A percentile compares a stretch with the other conserved stretches of the same genome.
Conservation (phyloP, 1,140 invertebrate genomes). For the Drosophila insularis region DNA sequence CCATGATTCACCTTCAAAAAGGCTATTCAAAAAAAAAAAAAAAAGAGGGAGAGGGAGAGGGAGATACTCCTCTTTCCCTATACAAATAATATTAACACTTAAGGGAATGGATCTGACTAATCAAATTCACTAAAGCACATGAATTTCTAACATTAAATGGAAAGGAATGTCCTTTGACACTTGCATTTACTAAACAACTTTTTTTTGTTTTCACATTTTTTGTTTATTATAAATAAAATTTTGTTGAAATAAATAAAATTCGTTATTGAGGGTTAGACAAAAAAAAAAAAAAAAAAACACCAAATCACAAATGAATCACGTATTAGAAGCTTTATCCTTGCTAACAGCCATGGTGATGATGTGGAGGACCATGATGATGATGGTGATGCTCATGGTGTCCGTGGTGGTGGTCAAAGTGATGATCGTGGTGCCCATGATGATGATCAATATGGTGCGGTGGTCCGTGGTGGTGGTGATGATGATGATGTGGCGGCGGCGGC, state of each 20-base stretch:
- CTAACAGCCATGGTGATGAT: slow-evolving; percentile 56
- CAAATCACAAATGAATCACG: neutral
- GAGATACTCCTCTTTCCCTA: too few species aligned
- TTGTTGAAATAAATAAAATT: slow-evolving; percentile 12
- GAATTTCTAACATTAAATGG: too few species aligned
- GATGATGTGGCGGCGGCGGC: slow-evolving; percentile 22
- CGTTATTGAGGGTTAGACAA: neutral
- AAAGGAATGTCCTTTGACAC: neutral
- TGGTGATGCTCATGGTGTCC: slow-evolving; percentile 45
- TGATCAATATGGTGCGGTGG: slow-evolving; percentile 31
- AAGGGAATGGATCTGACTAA: too few species aligned
- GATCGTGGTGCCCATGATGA: slow-evolving; percentile 33
- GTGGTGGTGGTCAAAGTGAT: slow-evolving; percentile 45
- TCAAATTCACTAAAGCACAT: too few species aligned
- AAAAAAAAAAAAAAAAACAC: slow-evolving; percentile 7
- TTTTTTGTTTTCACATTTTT: neutral
- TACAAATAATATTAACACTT: too few species aligned
- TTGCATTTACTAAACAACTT: neutral
- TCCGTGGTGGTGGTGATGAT: slow-evolving; percentile 51
- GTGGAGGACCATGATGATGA: slow-evolving; percentile 44
- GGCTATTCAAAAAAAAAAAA: too few species aligned
- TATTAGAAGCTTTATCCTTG: neutral
- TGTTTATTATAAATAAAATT: neutral
- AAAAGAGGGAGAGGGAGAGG: too few species aligned
- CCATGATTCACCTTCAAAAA: neutral